Base-by-base conservation (phyloP, 2,797 vertebrate species). In the Tarsius wallacei region DNA sequence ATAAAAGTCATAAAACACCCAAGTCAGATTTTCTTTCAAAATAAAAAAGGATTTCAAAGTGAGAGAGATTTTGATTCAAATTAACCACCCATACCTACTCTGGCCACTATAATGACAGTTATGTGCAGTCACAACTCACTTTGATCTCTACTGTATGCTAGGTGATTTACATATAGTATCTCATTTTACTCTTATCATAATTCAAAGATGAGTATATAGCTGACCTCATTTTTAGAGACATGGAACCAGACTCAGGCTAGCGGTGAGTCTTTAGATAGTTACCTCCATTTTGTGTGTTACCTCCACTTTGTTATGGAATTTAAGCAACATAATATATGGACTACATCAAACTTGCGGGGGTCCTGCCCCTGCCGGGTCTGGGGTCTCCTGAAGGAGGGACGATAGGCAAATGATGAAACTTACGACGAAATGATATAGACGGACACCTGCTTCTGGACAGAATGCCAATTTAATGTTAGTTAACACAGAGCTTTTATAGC, bases 11-110 rank as follows among this genome's bases (percentile, higher is more conserved):
- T 47, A 80, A 31, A 31, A 68, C 2, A 53, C 1, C 13, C 73
- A 85, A 71, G 2, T 70, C n/a, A 74, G 31, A 53, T 85, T 94
- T 95, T 81, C 73, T 96, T 53, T 16, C 78, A 93, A 96, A 66
- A 47, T n/a, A 64, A 82, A 82, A 95, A 70, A 13, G 5, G 1
- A 26, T 47, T 85, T 81, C 66, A 53, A 42, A 80, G 42, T 81
- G 55, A 85, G 6, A 33, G 15, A 73, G 11, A 84, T n/a, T 95
- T 11, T 49, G n/a, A 87, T 42, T 64, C 16, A 66, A 24, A 24
- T 49, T 17, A 49, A 26, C 7, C 15, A 47, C 3, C 4, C 31
- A 12, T 36, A 14, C 5, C 7, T 81, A 10, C 14, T 33, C 13
- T 89, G 33, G 5, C 14, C 22, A 78, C 13, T 3, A 10, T 1